Evolutionary conservation across 1,140 invertebrate genomes (phyloP).

Genomic region (Metaphire vulgaris): DNA sequence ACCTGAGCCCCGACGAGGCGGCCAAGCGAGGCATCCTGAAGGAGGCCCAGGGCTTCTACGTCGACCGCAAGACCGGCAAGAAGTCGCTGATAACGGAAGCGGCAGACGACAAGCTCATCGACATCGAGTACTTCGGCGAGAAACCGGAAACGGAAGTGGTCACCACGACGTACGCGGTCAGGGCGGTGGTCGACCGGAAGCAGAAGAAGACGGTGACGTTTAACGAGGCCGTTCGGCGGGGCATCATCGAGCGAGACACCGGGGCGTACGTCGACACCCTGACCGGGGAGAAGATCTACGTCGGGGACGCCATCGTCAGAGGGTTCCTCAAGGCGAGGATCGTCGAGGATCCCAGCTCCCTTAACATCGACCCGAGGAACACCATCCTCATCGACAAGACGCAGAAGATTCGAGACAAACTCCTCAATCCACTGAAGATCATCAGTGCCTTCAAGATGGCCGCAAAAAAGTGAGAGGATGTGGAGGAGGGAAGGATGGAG

Average conservation of each 20-base stretch:
- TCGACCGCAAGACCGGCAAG: conserved; percentile 37
- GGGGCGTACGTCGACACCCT: conserved; percentile 36
- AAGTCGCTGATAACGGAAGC: conserved; percentile 43
- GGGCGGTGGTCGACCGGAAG: conserved; percentile 44
- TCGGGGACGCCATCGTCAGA: conserved; percentile 27
- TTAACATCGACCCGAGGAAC: conserved; percentile 47
- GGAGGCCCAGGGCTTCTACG: conserved; percentile 35
- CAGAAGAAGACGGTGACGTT: conserved; percentile 37
- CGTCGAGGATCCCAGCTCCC: conserved; percentile 36
- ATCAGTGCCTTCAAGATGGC: conserved; percentile 22
- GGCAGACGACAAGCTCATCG: conserved; percentile 40
- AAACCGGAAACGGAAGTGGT: conserved; percentile 31
- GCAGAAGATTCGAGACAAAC: conserved; percentile 18
- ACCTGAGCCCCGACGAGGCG: conserved; percentile 36
- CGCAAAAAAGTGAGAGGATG: not conserved
- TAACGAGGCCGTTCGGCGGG: conserved; percentile 28
- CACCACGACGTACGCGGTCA: conserved; percentile 42
- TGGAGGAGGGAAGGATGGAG: no score
- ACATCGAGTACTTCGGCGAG: conserved; percentile 20
- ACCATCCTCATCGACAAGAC: conserved; percentile 41
- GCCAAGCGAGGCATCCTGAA: conserved; percentile 37
- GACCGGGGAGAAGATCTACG: conserved; percentile 29
- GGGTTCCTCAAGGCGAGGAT: conserved; percentile 32
- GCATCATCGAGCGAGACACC: conserved; percentile 40
- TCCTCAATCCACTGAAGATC: conserved; percentile 15